phyloP scores from a whole-genome alignment of 2,797 vertebrate species.

The Brachyalestes nurse region DNA sequence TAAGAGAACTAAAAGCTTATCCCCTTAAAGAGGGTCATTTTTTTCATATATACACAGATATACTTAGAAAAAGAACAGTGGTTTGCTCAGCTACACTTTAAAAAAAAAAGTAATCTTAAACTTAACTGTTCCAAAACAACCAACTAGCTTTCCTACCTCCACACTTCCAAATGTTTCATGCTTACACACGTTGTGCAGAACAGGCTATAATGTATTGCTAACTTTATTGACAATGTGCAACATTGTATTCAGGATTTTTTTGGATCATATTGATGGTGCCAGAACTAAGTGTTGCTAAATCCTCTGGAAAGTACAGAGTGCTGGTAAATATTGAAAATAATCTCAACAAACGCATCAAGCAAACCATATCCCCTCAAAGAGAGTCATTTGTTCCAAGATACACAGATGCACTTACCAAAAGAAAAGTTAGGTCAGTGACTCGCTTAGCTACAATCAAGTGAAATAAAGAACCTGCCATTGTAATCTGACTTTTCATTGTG shows the following conservation, averaged over 20 bases:
- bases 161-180: too few species aligned
- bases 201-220: too few species aligned
- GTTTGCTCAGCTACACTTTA: conserved; percentile 7
- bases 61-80: conserved; percentile 14
- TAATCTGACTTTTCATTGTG: conserved; percentile 37
- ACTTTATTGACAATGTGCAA: too few species aligned
- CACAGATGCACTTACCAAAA: conserved; percentile 12
- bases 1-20: neutral
- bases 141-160: too few species aligned
- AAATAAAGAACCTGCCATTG: conserved; percentile 2
- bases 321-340: conserved; percentile 14
- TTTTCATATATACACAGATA: conserved; percentile 5
- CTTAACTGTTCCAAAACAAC: too few species aligned
- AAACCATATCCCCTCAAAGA: conserved; percentile 25
- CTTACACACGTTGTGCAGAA: too few species aligned
- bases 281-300: conserved; percentile 30
- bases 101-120: too few species aligned
- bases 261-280: conserved; percentile 18
- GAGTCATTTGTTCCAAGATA: conserved; percentile 7
- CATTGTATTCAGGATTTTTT: too few species aligned
- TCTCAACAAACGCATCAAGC: neutral
- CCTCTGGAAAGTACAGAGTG: neutral
- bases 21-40: conserved; percentile 20
- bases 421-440: conserved; percentile 32
- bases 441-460: conserved; percentile 23